Conservation (phyloP, 1,140 invertebrate genomes). For the Drosophila parvula region DNA sequence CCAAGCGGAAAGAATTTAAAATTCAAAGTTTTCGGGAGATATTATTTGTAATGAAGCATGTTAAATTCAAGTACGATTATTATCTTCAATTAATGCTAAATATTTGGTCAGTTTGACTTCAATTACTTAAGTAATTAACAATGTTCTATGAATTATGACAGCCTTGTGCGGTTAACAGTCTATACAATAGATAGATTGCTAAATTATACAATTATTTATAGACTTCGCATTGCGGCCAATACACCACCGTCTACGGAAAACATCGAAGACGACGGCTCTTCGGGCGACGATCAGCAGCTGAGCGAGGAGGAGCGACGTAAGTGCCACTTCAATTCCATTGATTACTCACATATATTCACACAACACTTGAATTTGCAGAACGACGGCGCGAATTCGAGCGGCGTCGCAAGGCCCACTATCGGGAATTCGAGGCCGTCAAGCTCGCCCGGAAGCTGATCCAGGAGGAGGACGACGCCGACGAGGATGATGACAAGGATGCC, state of each 20-base stretch:
- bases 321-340: slow-evolving; percentile 16
- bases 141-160: slow-evolving; percentile 11
- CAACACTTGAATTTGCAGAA: slow-evolving; percentile 84
- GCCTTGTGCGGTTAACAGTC: background rate
- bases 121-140: slow-evolving; percentile 15
- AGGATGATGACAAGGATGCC: slow-evolving; percentile 85
- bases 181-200: slow-evolving; percentile 1
- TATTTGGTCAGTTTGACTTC: slow-evolving; percentile 9
- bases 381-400: slow-evolving; percentile 92
- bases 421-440: slow-evolving; percentile 97
- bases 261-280: slow-evolving; percentile 87
- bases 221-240: slow-evolving; percentile 84
- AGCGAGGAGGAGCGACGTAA: slow-evolving; percentile 86
- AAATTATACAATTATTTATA: slow-evolving; percentile 45
- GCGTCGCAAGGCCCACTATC: slow-evolving; percentile 98
- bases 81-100: slow-evolving; percentile 2
- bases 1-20: background rate
- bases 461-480: slow-evolving; percentile 93
- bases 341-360: slow-evolving; percentile 12
- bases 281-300: slow-evolving; percentile 87
- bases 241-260: slow-evolving; percentile 84
- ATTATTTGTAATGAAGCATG: background rate
- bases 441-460: slow-evolving; percentile 94
- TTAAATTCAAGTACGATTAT: slow-evolving; percentile 12
- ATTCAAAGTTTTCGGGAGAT: background rate